A percentile compares a stretch with the other conserved stretches of the same genome.
Evolutionary conservation across 2,888 invertebrate species (phyloP).

Genomic region (Andrena fulva): DNA sequence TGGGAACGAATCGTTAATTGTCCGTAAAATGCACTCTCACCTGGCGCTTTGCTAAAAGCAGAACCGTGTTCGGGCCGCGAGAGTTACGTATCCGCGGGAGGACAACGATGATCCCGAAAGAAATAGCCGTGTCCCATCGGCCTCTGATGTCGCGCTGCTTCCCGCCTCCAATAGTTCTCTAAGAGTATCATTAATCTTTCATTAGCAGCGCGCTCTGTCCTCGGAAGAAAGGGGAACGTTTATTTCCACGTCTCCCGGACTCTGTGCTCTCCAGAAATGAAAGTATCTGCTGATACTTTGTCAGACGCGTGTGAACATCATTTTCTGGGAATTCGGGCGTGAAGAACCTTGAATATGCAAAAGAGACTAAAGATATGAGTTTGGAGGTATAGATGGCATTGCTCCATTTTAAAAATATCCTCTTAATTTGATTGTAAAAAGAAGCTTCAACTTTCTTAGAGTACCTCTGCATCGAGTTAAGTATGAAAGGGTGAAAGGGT

Average conservation of each 20-base stretch:
- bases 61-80: conserved; percentile 70
- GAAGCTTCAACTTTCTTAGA: too few relatives aligned
- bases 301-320: too few relatives aligned
- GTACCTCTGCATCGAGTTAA: too few relatives aligned
- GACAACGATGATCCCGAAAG: conserved; percentile 61
- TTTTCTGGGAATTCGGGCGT: too few relatives aligned
- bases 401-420: too few relatives aligned
- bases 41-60: conserved; percentile 75
- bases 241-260: background rate
- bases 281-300: background rate
- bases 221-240: background rate
- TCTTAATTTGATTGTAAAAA: too few relatives aligned
- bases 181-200: conserved; percentile 28
- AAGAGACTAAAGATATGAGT: too few relatives aligned
- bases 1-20: conserved; percentile 76
- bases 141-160: conserved; percentile 22
- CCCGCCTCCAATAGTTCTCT: conserved; percentile 21
- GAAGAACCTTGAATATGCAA: too few relatives aligned
- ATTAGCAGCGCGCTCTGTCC: conserved; percentile 11
- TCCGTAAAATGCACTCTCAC: conserved; percentile 72
- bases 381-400: too few relatives aligned
- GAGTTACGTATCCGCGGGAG: conserved; percentile 57
- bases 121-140: conserved; percentile 31
- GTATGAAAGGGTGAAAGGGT: too few relatives aligned
- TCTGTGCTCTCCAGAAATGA: background rate